Percentiles rank a stretch among this genome's conserved stretches.
These are phyloP conservation scores for Pecten maximus DNA, from an alignment of 2,888 invertebrate genomes.

Conservation along the genomic window DNA sequence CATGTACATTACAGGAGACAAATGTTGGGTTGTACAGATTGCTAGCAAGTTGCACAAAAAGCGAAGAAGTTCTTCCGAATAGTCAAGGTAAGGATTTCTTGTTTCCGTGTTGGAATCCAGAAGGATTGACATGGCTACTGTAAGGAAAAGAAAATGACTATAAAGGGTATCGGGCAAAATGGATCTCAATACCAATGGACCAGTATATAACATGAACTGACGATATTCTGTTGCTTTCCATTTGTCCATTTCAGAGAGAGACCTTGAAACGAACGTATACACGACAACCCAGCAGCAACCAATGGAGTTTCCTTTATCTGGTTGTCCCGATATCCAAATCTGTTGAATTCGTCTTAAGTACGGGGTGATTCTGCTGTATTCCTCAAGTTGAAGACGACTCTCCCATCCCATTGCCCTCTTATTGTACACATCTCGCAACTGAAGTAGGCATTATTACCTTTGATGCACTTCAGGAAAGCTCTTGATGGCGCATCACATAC, in stretches of 20 bases:
- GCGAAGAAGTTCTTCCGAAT: too few species aligned
- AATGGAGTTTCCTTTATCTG: slow-evolving; percentile 48
- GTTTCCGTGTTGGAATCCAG: slow-evolving; percentile 35
- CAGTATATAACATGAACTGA: slow-evolving; percentile 69
- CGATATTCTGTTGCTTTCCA: slow-evolving; percentile 75
- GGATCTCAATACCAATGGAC: slow-evolving; percentile 51
- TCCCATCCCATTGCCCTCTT: slow-evolving; percentile 23
- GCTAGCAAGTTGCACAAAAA: slow-evolving; percentile 48
- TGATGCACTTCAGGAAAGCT: slow-evolving; percentile 66
- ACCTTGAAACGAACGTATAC: slow-evolving; percentile 57
- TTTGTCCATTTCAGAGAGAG: slow-evolving; percentile 60
- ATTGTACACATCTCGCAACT: slow-evolving; percentile 38
- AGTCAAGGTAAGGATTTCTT: slow-evolving; percentile 46
- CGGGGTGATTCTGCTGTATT: background rate
- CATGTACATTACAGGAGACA: background rate
- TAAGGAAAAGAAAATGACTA: slow-evolving; percentile 53
- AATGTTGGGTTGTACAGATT: too few species aligned
- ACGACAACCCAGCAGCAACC: slow-evolving; percentile 45
- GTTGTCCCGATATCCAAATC: slow-evolving; percentile 32
- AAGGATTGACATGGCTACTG: slow-evolving; percentile 52
- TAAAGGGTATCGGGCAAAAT: slow-evolving; percentile 49
- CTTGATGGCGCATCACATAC: slow-evolving; percentile 77
- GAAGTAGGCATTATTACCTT: slow-evolving; percentile 58
- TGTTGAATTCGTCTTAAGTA: slow-evolving; percentile 9
- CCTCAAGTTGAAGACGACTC: background rate